Evolutionary conservation across 1,140 invertebrate species (phyloP).

Genomic region (Teleopsis dalmanni): DNA sequence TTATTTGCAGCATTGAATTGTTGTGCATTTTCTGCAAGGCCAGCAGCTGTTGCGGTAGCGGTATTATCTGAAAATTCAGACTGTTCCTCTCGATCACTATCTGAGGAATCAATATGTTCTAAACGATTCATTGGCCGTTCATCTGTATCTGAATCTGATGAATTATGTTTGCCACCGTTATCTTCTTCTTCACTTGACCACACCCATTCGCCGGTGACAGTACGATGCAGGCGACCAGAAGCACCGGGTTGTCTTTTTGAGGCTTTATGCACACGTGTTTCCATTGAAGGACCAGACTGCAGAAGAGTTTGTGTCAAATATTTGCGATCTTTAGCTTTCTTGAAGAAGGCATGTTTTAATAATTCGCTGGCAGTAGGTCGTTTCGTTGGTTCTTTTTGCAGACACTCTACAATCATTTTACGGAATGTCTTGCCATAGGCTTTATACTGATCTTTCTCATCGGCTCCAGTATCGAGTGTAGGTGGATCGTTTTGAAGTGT

Average conservation of each 20-base stretch:
- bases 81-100: slow-evolving; percentile 48
- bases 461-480: slow-evolving; percentile 85
- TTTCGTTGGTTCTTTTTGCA: slow-evolving; percentile 92
- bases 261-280: slow-evolving; percentile 82
- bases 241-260: slow-evolving; percentile 79
- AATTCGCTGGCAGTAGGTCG: slow-evolving; percentile 95
- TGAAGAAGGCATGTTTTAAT: slow-evolving; percentile 97
- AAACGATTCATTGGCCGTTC: slow-evolving; percentile 52
- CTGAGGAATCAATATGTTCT: slow-evolving; percentile 50
- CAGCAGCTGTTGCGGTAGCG: slow-evolving; percentile 10
- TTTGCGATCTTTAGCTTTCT: slow-evolving; percentile 96
- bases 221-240: slow-evolving; percentile 84
- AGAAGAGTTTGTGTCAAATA: slow-evolving; percentile 89
- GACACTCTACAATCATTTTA: slow-evolving; percentile 89
- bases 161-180: slow-evolving; percentile 36
- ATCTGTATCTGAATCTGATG: slow-evolving; percentile 42
- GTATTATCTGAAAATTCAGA: slow-evolving; percentile 24
- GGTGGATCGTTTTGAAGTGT: slow-evolving; percentile 98
- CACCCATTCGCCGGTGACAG: slow-evolving; percentile 94
- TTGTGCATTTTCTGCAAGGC: not conserved
- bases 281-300: slow-evolving; percentile 75
- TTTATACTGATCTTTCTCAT: slow-evolving; percentile 97
- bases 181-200: slow-evolving; percentile 81
- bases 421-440: slow-evolving; percentile 95
- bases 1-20: slow-evolving; percentile 10